Percentiles rank a stretch among this genome's conserved stretches.
These are phyloP conservation scores for Oscheius sp. DNA, from an alignment of 1,140 invertebrate species.

Conservation along the genomic window DNA sequence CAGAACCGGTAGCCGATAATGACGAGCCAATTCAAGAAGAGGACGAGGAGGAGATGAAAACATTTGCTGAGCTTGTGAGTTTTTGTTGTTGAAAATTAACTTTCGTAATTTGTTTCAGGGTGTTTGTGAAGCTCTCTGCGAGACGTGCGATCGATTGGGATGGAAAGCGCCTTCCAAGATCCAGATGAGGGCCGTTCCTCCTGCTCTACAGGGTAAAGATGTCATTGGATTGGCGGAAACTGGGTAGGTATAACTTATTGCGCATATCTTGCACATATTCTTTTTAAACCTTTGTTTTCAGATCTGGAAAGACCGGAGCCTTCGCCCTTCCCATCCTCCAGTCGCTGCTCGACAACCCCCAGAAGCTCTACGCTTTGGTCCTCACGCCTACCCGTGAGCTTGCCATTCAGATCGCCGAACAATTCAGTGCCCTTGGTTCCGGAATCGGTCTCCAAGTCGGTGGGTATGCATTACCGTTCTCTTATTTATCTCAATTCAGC, in stretches of 20 bases:
- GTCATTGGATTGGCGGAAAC: slow-evolving; percentile 95
- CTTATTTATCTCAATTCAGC: slow-evolving; percentile 63
- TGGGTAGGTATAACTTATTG: slow-evolving; percentile 65
- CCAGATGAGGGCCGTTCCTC: slow-evolving; percentile 85
- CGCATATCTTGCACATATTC: neutral
- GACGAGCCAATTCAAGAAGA: slow-evolving; percentile 22
- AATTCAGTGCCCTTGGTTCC: slow-evolving; percentile 81
- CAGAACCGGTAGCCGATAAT: neutral
- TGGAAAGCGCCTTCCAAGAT: slow-evolving; percentile 92
- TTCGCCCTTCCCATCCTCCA: slow-evolving; percentile 95
- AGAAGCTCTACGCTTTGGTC: slow-evolving; percentile 87
- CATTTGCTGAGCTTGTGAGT: slow-evolving; percentile 45
- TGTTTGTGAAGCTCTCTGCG: slow-evolving; percentile 82
- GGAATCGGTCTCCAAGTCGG: slow-evolving; percentile 89
- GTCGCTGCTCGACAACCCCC: slow-evolving; percentile 80
- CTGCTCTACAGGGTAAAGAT: slow-evolving; percentile 86
- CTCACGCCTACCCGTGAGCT: slow-evolving; percentile 94
- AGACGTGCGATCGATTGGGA: slow-evolving; percentile 84
- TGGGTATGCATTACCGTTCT: slow-evolving; percentile 40
- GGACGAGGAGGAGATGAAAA: slow-evolving; percentile 42
- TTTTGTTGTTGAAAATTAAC: slow-evolving; percentile 7
- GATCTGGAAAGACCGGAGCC: slow-evolving; percentile 91
- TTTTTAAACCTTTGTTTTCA: slow-evolving; percentile 16
- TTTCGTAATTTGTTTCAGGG: slow-evolving; percentile 67
- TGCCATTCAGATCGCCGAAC: slow-evolving; percentile 89